Evolutionary conservation across 2,113 vertebrate genomes (phyloP).

Genomic region (Triplophysa rosa): DNA sequence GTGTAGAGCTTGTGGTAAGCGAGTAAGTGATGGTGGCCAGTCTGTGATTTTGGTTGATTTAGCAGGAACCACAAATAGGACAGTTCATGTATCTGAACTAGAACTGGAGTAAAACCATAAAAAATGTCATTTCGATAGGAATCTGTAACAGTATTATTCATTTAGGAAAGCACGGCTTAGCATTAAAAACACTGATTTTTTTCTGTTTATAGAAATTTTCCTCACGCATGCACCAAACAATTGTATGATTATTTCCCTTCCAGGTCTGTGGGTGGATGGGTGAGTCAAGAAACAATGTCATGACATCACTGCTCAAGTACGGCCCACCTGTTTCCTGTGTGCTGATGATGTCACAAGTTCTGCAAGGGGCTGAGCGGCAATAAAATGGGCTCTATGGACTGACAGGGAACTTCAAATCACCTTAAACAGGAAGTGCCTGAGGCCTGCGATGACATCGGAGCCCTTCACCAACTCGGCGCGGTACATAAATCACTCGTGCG

Average conservation of each 20-base stretch:
- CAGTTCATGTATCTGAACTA: neutral
- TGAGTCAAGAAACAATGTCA: constrained; percentile 49
- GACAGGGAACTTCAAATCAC: constrained; percentile 60
- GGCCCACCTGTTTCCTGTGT: constrained; percentile 58
- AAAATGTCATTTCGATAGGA: constrained; percentile 2
- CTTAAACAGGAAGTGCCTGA: constrained; percentile 64
- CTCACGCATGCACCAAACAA: neutral
- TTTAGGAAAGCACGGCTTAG: neutral
- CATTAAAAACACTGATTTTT: too few relatives aligned
- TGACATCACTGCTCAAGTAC: constrained; percentile 53
- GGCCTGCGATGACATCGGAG: constrained; percentile 59
- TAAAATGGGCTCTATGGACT: constrained; percentile 36
- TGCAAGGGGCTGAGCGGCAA: neutral
- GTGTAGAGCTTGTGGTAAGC: constrained; percentile 1
- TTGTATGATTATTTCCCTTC: constrained; percentile 16
- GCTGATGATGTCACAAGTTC: constrained; percentile 62
- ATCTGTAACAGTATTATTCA: neutral
- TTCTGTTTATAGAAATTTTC: neutral
- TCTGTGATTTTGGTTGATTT: constrained; percentile 40
- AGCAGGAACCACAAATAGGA: constrained; percentile 31
- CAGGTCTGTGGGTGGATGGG: constrained; percentile 59
- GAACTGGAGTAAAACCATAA: neutral
- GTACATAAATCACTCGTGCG: constrained; percentile 60
- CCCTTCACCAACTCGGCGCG: constrained; percentile 50
- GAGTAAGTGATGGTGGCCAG: neutral